Evolutionary conservation across 1,140 invertebrate genomes (phyloP), one percentile per base, ranked within the genome.

Genomic region (Plectrocnemia conspersa): DNA sequence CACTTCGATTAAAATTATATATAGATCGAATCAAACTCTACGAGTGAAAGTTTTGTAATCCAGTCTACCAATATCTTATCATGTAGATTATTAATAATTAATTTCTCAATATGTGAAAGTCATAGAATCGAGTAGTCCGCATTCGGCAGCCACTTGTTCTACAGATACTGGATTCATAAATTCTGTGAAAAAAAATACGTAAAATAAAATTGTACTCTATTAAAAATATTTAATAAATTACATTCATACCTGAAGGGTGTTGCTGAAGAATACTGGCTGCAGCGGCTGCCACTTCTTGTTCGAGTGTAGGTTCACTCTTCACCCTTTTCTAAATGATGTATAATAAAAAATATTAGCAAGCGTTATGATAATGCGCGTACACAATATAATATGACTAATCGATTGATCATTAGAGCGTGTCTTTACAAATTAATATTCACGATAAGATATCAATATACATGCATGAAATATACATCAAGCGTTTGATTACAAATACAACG

Each of bases 231-330:
- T 47, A 9, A 47, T 16, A 11, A 27, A 42, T n/a, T 32, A 32
- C 11, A 6, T 11, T 3, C 19, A 38, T 23, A 56, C 53, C 53
- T 22, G 58, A 45, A 24, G 72, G 68, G 58, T 74, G 68, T 44
- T 75, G 71, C 0, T 71, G 70, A 13, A 76, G 63, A 16, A 76
- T 76, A 55, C 72, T 76, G 2, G 74, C 72, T 0, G 74, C 72
- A 6, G 74, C 74, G 11, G 72, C 72, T 1, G 73, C 74, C 0
- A 72, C 72, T 54, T 76, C 74, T 40, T 76, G 72, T 27, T 61
- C 59, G 35, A 58, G 18, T 7, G 25, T 58, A 9, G 49, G 41
- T 19, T 35, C 38, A 2, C 19, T 33, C 25, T 61, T 40, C 7
- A 46, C 33, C 22, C 45, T 33, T 36, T 46, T 54, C 55, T 58